These are phyloP conservation scores for Microcaecilia unicolor DNA, from an alignment of 2,797 vertebrate species.

Conservation along the genomic window DNA sequence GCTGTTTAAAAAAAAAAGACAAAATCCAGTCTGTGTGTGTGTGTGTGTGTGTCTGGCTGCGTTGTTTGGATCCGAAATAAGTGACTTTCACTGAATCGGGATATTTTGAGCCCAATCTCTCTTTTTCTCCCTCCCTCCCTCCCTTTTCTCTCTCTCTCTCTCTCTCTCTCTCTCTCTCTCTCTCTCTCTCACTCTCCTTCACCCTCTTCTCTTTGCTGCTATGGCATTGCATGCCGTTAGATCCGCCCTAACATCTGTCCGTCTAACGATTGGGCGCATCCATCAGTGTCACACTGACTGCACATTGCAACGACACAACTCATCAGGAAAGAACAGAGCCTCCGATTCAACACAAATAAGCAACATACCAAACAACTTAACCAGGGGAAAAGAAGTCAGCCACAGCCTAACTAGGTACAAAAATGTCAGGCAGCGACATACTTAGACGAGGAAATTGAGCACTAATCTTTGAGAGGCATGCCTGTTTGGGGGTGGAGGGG, in stretches of 20 bases:
- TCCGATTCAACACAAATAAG: slow-evolving; percentile 18
- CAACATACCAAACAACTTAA: neutral
- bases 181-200: slow-evolving; percentile 43
- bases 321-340: slow-evolving; percentile 44
- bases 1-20: too few relatives aligned
- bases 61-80: slow-evolving; percentile 21
- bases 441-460: too few relatives aligned
- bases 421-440: too few relatives aligned
- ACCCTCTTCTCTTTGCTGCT: slow-evolving; percentile 46
- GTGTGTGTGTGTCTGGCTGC: slow-evolving; percentile 8
- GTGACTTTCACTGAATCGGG: slow-evolving; percentile 40
- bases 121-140: neutral
- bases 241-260: slow-evolving; percentile 97
- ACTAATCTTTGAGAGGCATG: too few relatives aligned
- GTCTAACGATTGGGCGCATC: slow-evolving; percentile 90
- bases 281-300: slow-evolving; percentile 80
- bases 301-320: slow-evolving; percentile 57
- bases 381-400: neutral
- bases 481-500: too few relatives aligned
- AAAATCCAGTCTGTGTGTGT: slow-evolving; percentile 22
- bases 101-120: slow-evolving; percentile 51
- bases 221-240: slow-evolving; percentile 65
- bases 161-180: neutral
- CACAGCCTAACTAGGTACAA: neutral
- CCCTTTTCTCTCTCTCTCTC: neutral